Conservation (phyloP, 2,113 vertebrate genomes). For the Eulemur rufifrons region DNA sequence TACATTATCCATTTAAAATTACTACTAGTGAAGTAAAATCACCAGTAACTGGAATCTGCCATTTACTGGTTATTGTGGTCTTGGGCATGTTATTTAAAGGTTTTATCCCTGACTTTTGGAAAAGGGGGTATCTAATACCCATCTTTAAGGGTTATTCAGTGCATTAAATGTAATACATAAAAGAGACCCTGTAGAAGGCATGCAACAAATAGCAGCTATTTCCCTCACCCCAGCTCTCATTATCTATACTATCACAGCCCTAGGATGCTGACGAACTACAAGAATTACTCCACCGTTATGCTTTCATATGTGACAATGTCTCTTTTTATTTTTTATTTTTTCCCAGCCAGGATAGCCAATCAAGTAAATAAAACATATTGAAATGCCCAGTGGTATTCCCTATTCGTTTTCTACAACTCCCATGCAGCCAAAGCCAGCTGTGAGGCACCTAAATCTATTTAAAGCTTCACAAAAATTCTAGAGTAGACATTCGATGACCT, state of each 20-base stretch:
- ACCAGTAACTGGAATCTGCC: not conserved
- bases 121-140: not conserved
- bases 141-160: not conserved
- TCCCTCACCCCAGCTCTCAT: not conserved
- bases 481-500: not conserved
- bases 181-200: not conserved
- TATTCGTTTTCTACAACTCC: not conserved
- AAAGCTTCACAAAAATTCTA: not conserved
- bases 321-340: no score
- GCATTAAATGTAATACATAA: not conserved
- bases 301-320: not conserved
- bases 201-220: not conserved
- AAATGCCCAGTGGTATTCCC: not conserved
- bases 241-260: not conserved
- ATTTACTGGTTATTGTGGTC: not conserved
- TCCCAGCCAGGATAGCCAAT: no score
- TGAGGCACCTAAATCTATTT: not conserved
- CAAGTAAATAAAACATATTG: not conserved
- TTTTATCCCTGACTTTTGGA: not conserved
- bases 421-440: not conserved
- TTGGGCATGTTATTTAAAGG: not conserved
- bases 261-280: not conserved
- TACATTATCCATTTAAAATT: not conserved
- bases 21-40: not conserved
- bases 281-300: not conserved